A percentile compares a stretch with the other conserved stretches of the same genome.
Conservation (phyloP, 2,888 invertebrate species). For the Saturnia japonica region DNA sequence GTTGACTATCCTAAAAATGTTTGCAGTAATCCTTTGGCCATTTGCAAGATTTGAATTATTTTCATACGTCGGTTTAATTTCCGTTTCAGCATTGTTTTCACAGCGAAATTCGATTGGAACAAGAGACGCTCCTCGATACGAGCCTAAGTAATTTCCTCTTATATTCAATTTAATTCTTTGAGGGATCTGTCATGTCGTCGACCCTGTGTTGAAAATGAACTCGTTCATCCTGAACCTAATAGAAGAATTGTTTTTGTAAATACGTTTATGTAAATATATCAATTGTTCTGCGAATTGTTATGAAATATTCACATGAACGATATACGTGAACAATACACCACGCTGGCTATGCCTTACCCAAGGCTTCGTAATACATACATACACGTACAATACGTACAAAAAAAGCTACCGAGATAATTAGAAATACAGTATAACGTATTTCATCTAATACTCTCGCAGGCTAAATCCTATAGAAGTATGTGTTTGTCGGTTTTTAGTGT, state of each 20-base stretch:
- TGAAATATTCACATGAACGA: too few species aligned
- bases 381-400: too few species aligned
- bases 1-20: neutral
- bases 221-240: slow-evolving; percentile 50
- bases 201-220: slow-evolving; percentile 52
- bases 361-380: too few species aligned
- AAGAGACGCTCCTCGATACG: slow-evolving; percentile 65
- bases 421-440: too few species aligned
- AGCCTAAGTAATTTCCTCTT: slow-evolving; percentile 74
- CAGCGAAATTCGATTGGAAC: slow-evolving; percentile 71
- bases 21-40: slow-evolving; percentile 33
- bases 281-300: neutral
- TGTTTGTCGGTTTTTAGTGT: too few species aligned
- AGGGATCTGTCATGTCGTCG: slow-evolving; percentile 59
- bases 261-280: neutral
- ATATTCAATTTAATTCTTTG: slow-evolving; percentile 74
- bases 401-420: too few species aligned
- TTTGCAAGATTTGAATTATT: slow-evolving; percentile 60
- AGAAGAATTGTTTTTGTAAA: slow-evolving; percentile 39
- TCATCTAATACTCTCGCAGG: too few species aligned
- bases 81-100: slow-evolving; percentile 75
- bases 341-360: too few species aligned
- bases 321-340: too few species aligned
- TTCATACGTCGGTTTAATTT: slow-evolving; percentile 75
- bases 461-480: too few species aligned